A percentile compares a stretch with the other conserved stretches of the same genome.
phyloP scores from a whole-genome alignment of 2,888 invertebrate genomes.

The Yponomeuta evonymella region DNA sequence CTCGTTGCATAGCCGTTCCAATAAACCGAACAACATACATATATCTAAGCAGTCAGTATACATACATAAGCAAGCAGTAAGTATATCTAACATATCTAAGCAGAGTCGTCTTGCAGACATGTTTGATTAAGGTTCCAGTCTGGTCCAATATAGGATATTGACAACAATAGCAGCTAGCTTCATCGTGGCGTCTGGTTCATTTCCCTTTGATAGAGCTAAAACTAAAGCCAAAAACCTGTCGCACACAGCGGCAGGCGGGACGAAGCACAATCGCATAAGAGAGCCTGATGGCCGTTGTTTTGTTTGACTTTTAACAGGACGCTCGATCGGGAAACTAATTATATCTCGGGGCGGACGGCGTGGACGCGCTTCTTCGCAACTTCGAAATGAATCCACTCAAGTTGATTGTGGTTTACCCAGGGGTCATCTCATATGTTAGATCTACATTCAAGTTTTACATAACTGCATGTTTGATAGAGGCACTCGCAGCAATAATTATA shows the following conservation, averaged over 20 bases:
- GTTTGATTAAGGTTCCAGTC: not conserved
- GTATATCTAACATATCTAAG: no score
- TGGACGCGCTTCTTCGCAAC: conserved; percentile 46
- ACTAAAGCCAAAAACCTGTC: conserved; percentile 14
- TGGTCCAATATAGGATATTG: not conserved
- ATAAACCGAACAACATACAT: no score
- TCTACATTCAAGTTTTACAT: not conserved
- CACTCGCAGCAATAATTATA: not conserved
- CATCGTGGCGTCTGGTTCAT: not conserved
- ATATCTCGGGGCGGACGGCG: conserved; percentile 51
- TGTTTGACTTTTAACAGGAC: conserved; percentile 58
- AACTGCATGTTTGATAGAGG: not conserved
- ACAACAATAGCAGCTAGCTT: not conserved
- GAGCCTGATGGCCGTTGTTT: conserved; percentile 26
- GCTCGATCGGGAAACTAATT: conserved; percentile 58
- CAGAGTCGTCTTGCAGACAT: not conserved
- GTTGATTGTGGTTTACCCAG: conserved; percentile 33
- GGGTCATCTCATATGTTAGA: conserved; percentile 19
- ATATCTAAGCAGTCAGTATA: no score
- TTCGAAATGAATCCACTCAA: conserved; percentile 42
- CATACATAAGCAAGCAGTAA: no score
- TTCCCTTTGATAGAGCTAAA: not conserved
- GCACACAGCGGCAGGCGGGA: conserved; percentile 21
- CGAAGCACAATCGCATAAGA: conserved; percentile 17
- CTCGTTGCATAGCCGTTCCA: no score